Base-by-base conservation (phyloP, 2,797 vertebrate genomes). In the Margarornis squamiger region DNA sequence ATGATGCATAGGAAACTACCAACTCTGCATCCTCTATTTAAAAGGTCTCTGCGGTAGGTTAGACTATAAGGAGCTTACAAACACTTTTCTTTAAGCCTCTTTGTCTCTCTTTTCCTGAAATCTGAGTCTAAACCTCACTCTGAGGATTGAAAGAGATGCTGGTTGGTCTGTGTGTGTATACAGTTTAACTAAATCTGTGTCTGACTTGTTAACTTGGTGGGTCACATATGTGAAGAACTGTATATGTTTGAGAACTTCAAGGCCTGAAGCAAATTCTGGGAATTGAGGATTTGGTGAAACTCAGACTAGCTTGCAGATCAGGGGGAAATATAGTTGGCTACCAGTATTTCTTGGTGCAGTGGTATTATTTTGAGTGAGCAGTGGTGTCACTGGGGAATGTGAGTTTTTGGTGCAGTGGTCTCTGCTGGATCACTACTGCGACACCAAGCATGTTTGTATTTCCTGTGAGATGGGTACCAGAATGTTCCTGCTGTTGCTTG, bases 1-100 rank as follows among this genome's bases (percentile, higher is more conserved):
- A 29, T 0, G 0, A 57, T 66, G 16, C 13, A 5, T 14, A 58
- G 43, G 51, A 80, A 45, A 19, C 52, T 86, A 45, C 6, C 19
- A 59, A 9, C 30, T 54, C 18, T 81, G 8, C 14, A 58, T 68
- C 4, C 7, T 71, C 26, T 63, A 3, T 68, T 55, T 84, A 23
- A 54, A 68, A 63, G 10, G 6, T 20, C 29, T 62, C 11, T 78
- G n/a, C 15, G 24, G 14, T 67, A 58, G 32, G 2, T 41, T 66
- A 51, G 38, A 14, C 48, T 36, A 16, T 48, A 14, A 66, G 62
- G 23, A 80, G 21, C 45, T 55, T 67, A 21, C 10, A 52, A 14
- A 76, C 11, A 8, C 48, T 73, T 86, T 43, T 15, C 49, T 61
- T 87, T 45, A 80, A 86, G 22, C 15, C 9, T 61, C 6, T 68